Base-by-base conservation (phyloP, 2,888 invertebrate genomes). In the Seira ritae region DNA sequence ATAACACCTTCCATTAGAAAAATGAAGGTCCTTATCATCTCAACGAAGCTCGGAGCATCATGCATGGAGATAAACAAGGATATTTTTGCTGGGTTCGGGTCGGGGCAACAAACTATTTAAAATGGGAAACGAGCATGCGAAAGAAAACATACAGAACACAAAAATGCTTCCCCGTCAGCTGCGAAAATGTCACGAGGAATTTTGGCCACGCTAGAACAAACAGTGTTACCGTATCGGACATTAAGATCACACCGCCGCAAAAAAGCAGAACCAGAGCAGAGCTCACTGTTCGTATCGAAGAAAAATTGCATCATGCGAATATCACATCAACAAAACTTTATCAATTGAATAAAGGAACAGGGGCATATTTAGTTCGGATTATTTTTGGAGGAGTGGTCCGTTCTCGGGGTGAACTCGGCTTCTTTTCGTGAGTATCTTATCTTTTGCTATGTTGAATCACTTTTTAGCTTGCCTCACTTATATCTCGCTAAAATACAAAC, bases 311-410 rank as follows among this genome's bases (percentile, higher is more conserved):
- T 55, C 42, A 42, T 42, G 42, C 42, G 42, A 42, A 42, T 42
- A 4, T 42, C 62, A 20, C 17, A 70, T 42, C 46, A 62, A 23
- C 60, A 15, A 17, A 60, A 12, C 19, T 20, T 42, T 42, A 42
- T 70, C 62, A 77, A 76, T 71, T 73, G 73, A 73, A 42, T 42
- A 12, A 12, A 42, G 42, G 42, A 8, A 12, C 42, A 12, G 42
- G 42, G 42, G 12, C 42, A 42, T n/a, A n/a, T n/a, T n/a, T 12
- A 42, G 6, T 42, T 42, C 42, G 42, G 42, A 4, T 42, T 42
- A 42, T 42, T 31, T 69, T 68, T 71, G 78, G 78, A 78, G 78
- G 78, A 78, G 78, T 70, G 78, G 78, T 22, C 19, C 70, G 12
- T 70, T 71, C 23, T 78, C 78, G 78, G 78, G 12, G 37, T 19